These are phyloP conservation scores for Miniopterus natalensis DNA, from an alignment of 2,113 vertebrate species.

Conservation along the genomic window DNA sequence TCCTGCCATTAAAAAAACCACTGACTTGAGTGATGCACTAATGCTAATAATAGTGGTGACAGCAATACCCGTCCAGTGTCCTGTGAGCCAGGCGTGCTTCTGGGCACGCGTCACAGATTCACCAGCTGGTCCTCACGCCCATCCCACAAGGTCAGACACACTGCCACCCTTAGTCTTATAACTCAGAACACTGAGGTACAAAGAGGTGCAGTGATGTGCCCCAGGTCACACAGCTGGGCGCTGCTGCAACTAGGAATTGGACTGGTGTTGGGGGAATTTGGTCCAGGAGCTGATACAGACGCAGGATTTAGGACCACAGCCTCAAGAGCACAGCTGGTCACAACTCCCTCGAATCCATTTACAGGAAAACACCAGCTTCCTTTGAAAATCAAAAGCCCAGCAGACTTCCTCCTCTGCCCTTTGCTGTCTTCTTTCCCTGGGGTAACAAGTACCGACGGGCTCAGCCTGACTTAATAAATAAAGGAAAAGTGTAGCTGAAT, in stretches of 20 bases:
- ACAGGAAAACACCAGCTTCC: background rate
- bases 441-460: rapidly evolving
- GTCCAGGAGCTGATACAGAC: background rate
- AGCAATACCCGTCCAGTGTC: rapidly evolving
- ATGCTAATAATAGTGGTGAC: rapidly evolving
- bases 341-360: background rate
- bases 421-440: background rate
- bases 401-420: too few species aligned
- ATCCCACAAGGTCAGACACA: rapidly evolving
- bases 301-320: rapidly evolving
- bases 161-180: background rate
- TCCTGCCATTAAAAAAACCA: background rate
- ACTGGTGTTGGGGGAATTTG: rapidly evolving
- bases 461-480: background rate
- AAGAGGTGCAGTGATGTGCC: rapidly evolving
- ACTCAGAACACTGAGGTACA: background rate
- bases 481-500: background rate
- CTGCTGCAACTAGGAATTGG: rapidly evolving
- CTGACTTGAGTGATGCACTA: background rate
- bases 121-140: rapidly evolving
- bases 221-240: background rate
- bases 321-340: background rate
- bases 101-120: rapidly evolving
- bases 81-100: rapidly evolving
- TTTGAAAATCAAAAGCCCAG: background rate